These are phyloP conservation scores for Dendrocopos noguchii DNA, from an alignment of 2,113 vertebrate genomes.

Conservation along the genomic window DNA sequence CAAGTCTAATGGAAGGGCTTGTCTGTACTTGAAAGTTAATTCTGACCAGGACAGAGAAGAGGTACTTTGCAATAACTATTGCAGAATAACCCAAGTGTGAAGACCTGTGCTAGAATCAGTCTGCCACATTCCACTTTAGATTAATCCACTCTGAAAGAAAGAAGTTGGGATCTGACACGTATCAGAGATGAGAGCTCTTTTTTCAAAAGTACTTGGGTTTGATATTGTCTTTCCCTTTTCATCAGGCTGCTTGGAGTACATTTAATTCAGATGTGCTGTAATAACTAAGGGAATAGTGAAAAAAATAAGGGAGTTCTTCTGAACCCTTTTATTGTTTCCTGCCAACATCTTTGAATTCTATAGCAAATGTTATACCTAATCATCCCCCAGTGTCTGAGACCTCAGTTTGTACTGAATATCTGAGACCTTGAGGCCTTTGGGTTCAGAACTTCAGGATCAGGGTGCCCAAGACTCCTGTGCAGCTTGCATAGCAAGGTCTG, in stretches of 20 bases:
- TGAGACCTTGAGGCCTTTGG: background rate
- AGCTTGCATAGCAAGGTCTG: no score
- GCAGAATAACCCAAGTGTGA: conserved; percentile 7
- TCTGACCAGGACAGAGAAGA: background rate
- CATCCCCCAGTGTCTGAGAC: background rate
- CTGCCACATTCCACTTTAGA: background rate
- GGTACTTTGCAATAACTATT: background rate
- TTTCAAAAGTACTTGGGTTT: background rate
- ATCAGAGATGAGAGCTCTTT: background rate
- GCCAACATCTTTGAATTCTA: background rate
- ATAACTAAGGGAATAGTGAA: background rate
- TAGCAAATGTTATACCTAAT: background rate
- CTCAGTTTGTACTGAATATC: background rate
- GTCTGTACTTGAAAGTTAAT: background rate
- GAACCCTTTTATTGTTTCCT: background rate
- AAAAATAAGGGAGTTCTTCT: background rate
- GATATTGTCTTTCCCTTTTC: background rate
- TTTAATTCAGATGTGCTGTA: background rate
- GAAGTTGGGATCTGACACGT: background rate
- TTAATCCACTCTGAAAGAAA: background rate
- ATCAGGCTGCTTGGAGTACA: background rate
- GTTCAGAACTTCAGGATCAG: background rate
- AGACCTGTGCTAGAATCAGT: background rate
- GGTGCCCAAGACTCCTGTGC: no score
- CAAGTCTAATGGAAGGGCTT: background rate